Evolutionary conservation across 2,113 vertebrate species (phyloP).

Genomic region (Symphodus melops): DNA sequence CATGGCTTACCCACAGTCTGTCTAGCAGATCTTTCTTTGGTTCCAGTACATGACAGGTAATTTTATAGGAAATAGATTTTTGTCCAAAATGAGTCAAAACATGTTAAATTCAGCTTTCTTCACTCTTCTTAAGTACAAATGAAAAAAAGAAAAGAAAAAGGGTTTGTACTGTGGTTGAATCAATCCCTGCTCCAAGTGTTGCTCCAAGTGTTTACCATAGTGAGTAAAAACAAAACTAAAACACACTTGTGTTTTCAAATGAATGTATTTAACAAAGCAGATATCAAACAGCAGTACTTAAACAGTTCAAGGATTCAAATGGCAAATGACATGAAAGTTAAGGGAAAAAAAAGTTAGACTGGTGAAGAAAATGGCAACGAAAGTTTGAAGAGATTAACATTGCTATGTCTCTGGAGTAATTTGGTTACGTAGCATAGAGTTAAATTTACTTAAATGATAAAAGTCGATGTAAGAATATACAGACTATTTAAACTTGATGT

Average conservation of each 20-base stretch:
- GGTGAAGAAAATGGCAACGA: constrained; percentile 1
- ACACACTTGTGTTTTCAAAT: constrained; percentile 23
- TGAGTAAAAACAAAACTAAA: neutral
- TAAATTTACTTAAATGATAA: constrained; percentile 35
- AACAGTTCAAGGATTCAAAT: constrained; percentile 35
- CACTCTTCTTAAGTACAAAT: too few relatives aligned
- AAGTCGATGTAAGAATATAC: constrained; percentile 29
- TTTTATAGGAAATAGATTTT: too few relatives aligned
- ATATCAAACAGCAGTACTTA: constrained; percentile 59
- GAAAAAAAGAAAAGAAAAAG: too few relatives aligned
- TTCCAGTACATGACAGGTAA: too few relatives aligned
- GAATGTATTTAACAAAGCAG: constrained; percentile 60
- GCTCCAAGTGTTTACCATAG: too few relatives aligned
- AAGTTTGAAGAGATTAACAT: neutral
- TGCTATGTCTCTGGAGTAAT: constrained; percentile 25
- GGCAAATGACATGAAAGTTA: constrained; percentile 8
- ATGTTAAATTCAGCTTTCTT: too few relatives aligned
- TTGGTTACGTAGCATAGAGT: constrained; percentile 48
- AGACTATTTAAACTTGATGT: constrained; percentile 45
- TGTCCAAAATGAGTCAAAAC: too few relatives aligned
- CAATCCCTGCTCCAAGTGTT: too few relatives aligned
- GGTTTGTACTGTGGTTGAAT: too few relatives aligned
- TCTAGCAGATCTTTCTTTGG: too few relatives aligned
- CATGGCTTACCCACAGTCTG: too few relatives aligned
- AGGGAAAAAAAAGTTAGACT: constrained; percentile 2